Percentiles rank a stretch among this genome's conserved stretches.
Evolutionary conservation across 2,113 vertebrate genomes (phyloP).

Genomic region (Cephalopterus ornatus): DNA sequence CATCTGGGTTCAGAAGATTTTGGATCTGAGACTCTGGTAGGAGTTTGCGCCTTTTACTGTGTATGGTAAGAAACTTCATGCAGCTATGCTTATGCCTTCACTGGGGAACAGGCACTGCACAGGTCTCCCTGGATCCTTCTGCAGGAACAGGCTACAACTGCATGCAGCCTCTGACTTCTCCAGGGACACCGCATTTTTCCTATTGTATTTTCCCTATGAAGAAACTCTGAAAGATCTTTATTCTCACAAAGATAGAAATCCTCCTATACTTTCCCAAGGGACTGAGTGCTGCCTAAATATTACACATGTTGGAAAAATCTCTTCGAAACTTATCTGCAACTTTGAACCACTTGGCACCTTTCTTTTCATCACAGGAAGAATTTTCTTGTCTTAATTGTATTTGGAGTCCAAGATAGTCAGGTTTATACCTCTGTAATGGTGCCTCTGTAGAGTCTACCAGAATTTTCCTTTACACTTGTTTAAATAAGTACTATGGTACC

Average conservation of each 20-base stretch:
- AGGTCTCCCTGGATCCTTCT: background rate
- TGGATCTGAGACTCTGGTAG: background rate
- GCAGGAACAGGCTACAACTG: background rate
- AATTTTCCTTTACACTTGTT: background rate
- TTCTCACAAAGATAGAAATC: background rate
- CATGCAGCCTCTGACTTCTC: accelerated
- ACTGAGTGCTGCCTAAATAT: background rate
- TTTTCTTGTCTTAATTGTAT: background rate
- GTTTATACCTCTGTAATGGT: background rate
- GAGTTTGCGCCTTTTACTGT: background rate
- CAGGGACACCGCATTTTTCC: accelerated
- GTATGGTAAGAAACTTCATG: background rate
- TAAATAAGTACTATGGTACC: background rate
- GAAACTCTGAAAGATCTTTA: background rate
- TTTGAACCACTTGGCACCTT: background rate
- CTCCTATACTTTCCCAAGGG: background rate
- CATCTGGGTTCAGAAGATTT: background rate
- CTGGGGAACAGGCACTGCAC: background rate
- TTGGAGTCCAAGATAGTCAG: background rate
- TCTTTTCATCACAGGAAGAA: background rate
- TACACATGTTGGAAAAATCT: background rate
- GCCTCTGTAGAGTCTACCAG: background rate
- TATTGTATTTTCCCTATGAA: background rate
- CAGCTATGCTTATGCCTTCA: background rate
- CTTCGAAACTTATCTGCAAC: background rate